Evolutionary conservation across 2,797 vertebrate genomes (phyloP).

Genomic region (Melopsittacus undulatus): DNA sequence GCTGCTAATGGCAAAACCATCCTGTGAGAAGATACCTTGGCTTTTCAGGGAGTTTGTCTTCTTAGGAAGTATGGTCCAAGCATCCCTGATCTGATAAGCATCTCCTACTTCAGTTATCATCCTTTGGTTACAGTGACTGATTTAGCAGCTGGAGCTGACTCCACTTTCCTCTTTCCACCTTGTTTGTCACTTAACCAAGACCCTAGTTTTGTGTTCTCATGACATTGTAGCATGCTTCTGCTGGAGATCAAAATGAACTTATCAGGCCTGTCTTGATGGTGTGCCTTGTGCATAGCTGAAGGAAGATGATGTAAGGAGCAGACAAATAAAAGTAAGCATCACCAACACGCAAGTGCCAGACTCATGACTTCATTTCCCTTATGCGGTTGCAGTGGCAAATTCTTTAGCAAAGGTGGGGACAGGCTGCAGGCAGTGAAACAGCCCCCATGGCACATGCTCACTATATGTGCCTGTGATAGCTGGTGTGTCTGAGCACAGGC

Average conservation of each 20-base stretch:
- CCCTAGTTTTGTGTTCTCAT: not conserved
- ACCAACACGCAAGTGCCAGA: not conserved
- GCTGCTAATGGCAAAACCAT: accelerated
- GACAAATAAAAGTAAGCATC: not conserved
- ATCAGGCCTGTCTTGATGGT: not conserved
- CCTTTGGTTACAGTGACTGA: not conserved
- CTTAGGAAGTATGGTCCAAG: not conserved
- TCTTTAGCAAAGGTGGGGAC: not conserved
- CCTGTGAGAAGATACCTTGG: not conserved
- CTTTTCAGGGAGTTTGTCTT: not conserved
- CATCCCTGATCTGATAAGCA: not conserved
- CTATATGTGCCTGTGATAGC: not conserved
- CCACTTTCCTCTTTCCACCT: not conserved
- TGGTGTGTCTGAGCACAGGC: not conserved
- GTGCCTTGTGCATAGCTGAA: not conserved
- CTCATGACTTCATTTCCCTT: not conserved
- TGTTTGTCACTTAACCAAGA: not conserved
- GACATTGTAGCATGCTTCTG: not conserved
- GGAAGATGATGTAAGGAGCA: not conserved
- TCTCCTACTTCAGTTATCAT: not conserved
- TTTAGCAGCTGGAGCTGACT: not conserved
- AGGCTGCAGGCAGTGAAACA: not conserved
- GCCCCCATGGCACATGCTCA: not conserved
- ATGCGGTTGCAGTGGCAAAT: not conserved
- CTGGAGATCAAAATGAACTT: not conserved